Percentiles rank a stretch among this genome's conserved stretches.
Conservation (phyloP, 2,797 vertebrate species). For the Acanthopagrus latus region DNA sequence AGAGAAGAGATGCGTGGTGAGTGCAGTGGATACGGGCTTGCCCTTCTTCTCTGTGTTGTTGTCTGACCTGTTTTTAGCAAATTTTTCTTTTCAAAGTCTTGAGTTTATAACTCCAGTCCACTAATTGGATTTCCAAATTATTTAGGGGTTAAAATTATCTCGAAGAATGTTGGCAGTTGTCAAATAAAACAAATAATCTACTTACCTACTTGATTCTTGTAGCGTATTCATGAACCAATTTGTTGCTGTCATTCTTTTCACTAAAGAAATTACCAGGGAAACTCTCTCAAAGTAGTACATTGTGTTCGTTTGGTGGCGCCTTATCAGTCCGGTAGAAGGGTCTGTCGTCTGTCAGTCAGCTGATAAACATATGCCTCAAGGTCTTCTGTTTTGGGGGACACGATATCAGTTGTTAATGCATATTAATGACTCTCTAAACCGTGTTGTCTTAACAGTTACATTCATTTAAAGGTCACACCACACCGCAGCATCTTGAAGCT, state of each 20-base stretch:
- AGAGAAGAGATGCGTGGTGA: neutral
- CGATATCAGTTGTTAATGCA: neutral
- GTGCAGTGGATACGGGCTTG: neutral
- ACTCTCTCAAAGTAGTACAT: neutral
- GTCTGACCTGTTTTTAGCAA: neutral
- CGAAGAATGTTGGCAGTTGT: neutral
- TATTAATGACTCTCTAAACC: neutral
- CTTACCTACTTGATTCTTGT: slow-evolving; percentile 7
- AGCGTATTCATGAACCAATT: neutral
- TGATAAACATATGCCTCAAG: neutral
- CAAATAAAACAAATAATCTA: neutral
- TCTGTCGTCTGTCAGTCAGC: neutral
- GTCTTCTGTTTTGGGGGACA: neutral
- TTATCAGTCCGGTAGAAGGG: neutral
- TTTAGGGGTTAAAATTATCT: slow-evolving; percentile 13
- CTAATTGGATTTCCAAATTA: slow-evolving; percentile 10
- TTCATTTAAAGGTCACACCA: neutral
- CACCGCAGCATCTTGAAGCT: neutral
- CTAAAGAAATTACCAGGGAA: neutral
- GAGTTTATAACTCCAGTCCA: neutral
- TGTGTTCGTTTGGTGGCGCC: neutral
- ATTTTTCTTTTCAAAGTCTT: neutral
- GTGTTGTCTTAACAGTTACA: neutral
- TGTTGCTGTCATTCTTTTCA: neutral
- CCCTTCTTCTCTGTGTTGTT: neutral